Evolutionary conservation across 2,888 invertebrate species (phyloP), one percentile per base, ranked within the genome.

Genomic region (Antitype chi): DNA sequence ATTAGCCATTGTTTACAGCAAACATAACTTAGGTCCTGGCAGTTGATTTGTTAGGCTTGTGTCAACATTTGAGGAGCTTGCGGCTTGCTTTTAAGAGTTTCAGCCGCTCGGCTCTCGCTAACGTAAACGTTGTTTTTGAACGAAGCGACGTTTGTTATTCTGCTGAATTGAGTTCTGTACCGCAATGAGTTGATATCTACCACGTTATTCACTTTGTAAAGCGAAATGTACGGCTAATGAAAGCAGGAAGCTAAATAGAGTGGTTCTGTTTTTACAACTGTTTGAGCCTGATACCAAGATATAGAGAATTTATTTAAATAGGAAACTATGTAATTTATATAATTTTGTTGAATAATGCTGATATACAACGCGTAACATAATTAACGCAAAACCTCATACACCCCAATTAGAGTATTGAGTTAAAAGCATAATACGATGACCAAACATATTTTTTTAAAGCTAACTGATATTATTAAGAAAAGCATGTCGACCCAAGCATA

Each of bases 1-100:
- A 90, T 89, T 90, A 90, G 80, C 76, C 74, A 72, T 84, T 87
- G 87, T 88, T 91, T 87, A 87, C 88, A n/a, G 77, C 87, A 88
- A 88, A 86, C 84, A 88, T 86, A 80, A 86, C 81, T 87, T 85
- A 87, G 85, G 78, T 84, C 73, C 78, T 79, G 69, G 71, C 78
- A 87, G 85, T 87, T 86, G 87, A 89, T 91, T 90, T 90, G 87
- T 89, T 87, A 87, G 86, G 64, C 76, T 87, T 85, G 80, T 85
- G 89, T 89, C 88, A 91, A 90, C 88, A 90, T 91, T 90, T 89
- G 85, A 67, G 71, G 55, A 79, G 82, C 74, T 86, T 80, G 85
- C 69, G 87, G 85, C 76, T 81, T 87, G 79, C 71, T 78, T 85
- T 79, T 80, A 81, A 88, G 85, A 79, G 80, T 78, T 81, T 78